Conservation (phyloP, 2,888 invertebrate species). For the Melipona bicolor region DNA sequence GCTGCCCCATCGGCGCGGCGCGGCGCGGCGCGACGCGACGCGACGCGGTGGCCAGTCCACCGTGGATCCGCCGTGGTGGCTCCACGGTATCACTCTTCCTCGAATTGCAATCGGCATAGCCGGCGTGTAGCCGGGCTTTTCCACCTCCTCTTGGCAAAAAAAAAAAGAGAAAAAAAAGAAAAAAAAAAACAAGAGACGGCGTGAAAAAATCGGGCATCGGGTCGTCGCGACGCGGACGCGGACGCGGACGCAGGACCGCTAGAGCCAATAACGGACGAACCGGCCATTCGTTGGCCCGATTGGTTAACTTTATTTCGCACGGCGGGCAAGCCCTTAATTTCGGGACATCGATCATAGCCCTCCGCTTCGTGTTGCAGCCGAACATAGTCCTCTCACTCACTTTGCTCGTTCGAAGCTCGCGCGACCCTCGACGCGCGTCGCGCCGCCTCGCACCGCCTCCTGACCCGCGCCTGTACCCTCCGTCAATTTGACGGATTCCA, state of each 20-base stretch:
- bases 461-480: constrained; percentile 48
- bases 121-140: not conserved
- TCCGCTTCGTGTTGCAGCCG: constrained; percentile 36
- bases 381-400: constrained; percentile 24
- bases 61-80: constrained; percentile 25
- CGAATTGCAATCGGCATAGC: constrained; percentile 60
- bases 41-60: constrained; percentile 19
- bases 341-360: constrained; percentile 78
- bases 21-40: not conserved
- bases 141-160: constrained; percentile 8
- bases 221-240: constrained; percentile 63
- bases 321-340: constrained; percentile 78
- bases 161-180: constrained; percentile 19
- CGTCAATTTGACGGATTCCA: constrained; percentile 76
- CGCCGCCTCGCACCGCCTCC: constrained; percentile 38
- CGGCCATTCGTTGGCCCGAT: constrained; percentile 74
- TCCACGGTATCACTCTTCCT: constrained; percentile 58
- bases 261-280: constrained; percentile 74
- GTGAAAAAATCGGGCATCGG: constrained; percentile 72
- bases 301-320: constrained; percentile 81
- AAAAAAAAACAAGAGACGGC: constrained; percentile 42
- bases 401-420: constrained; percentile 31
- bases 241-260: constrained; percentile 56
- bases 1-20: constrained; percentile 46
- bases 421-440: constrained; percentile 61